These are phyloP conservation scores for Epinephelus fuscoguttatus DNA, from an alignment of 2,113 vertebrate genomes.

Conservation along the genomic window DNA sequence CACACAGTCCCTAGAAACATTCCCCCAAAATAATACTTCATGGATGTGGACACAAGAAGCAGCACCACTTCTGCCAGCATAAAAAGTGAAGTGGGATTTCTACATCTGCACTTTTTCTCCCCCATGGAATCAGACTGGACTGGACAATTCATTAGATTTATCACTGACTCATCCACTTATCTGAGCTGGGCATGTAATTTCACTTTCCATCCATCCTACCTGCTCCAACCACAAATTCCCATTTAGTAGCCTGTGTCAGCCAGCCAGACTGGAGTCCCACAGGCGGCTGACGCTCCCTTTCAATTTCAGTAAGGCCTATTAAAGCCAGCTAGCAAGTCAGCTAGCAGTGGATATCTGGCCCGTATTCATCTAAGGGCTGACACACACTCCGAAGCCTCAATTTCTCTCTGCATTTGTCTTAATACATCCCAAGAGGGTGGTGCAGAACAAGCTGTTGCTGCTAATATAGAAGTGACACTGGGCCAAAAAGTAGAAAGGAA, in stretches of 20 bases:
- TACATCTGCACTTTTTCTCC: slow-evolving; percentile 17
- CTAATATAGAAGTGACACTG: slow-evolving; percentile 2
- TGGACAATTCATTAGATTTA: slow-evolving; percentile 62
- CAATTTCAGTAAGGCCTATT: slow-evolving; percentile 63
- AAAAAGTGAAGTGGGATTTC: slow-evolving; percentile 11
- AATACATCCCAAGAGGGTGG: slow-evolving; percentile 33
- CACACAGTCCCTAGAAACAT: neutral
- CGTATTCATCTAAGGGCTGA: slow-evolving; percentile 37
- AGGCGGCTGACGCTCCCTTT: slow-evolving; percentile 35
- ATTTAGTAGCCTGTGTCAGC: slow-evolving; percentile 56
- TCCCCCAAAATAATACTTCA: neutral
- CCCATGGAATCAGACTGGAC: slow-evolving; percentile 25
- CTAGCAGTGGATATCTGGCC: slow-evolving; percentile 32
- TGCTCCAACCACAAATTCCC: slow-evolving; percentile 56
- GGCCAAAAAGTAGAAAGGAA: neutral
- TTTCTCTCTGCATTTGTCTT: slow-evolving; percentile 47
- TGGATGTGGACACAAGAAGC: neutral
- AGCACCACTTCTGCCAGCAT: neutral
- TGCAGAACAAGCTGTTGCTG: neutral
- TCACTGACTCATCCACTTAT: slow-evolving; percentile 64
- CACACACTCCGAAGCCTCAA: slow-evolving; percentile 24
- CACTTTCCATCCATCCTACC: slow-evolving; percentile 60
- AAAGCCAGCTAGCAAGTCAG: slow-evolving; percentile 45
- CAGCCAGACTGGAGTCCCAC: slow-evolving; percentile 54
- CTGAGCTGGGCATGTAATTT: slow-evolving; percentile 66